Evolutionary conservation across 2,888 invertebrate genomes (phyloP).

Genomic region (Acleris emargana): DNA sequence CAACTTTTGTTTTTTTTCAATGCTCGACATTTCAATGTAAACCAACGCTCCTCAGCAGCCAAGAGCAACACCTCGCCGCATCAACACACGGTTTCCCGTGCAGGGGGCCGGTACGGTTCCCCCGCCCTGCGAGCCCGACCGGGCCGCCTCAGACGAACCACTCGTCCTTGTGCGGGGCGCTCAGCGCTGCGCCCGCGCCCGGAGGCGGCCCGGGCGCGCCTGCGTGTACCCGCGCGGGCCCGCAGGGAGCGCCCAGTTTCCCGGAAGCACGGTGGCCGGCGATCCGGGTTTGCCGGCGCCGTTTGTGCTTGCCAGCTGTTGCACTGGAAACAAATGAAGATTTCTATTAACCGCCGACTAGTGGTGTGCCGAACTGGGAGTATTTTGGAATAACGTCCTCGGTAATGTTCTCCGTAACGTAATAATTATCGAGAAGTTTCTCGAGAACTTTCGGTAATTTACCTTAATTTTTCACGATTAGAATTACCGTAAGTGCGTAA

Average conservation of each 20-base stretch:
- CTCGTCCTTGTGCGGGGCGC: constrained; percentile 95
- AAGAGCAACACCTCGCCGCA: constrained; percentile 34
- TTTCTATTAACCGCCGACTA: background rate
- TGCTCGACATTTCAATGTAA: background rate
- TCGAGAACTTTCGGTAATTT: no score
- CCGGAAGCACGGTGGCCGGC: constrained; percentile 85
- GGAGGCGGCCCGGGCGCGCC: constrained; percentile 95
- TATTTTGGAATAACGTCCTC: no score
- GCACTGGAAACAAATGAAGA: constrained; percentile 82
- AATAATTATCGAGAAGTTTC: no score
- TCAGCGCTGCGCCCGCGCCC: constrained; percentile 95
- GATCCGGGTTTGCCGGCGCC: constrained; percentile 75
- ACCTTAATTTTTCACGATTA: no score
- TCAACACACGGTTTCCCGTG: constrained; percentile 30
- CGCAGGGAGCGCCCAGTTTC: constrained; percentile 98
- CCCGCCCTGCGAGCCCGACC: constrained; percentile 73
- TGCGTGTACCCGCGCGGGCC: constrained; percentile 86
- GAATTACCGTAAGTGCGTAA: no score
- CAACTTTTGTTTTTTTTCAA: no score
- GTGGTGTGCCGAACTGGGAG: no score
- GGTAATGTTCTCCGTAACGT: no score
- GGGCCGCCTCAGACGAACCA: constrained; percentile 91
- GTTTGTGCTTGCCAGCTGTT: constrained; percentile 88
- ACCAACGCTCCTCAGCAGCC: background rate
- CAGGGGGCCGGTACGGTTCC: constrained; percentile 69